Evolutionary conservation across 2,113 vertebrate species (phyloP).

Genomic region (Vombatus ursinus): DNA sequence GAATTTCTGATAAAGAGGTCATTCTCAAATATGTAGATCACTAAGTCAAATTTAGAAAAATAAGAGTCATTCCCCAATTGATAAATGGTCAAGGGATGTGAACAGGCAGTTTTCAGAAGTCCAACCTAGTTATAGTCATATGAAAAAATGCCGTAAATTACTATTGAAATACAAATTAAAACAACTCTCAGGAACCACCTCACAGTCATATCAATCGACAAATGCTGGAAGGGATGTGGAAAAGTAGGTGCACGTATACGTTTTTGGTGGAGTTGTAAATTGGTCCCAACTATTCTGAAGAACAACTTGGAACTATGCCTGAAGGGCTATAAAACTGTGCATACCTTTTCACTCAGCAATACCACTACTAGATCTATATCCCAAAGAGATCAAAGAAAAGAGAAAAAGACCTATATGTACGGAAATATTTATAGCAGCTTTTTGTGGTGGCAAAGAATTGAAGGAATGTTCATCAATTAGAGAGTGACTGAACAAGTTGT

Average conservation of each 20-base stretch:
- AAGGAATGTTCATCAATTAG: neutral
- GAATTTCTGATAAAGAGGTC: neutral
- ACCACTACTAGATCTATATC: neutral
- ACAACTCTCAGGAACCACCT: neutral
- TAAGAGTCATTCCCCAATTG: neutral
- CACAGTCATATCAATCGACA: neutral
- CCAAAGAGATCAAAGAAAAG: neutral
- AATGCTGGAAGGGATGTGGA: neutral
- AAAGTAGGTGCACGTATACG: neutral
- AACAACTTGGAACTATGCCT: neutral
- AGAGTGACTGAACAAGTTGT: neutral
- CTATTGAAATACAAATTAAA: neutral
- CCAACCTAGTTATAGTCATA: neutral
- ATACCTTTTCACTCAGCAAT: neutral
- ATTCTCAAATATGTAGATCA: no score
- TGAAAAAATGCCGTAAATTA: neutral
- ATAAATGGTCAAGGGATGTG: neutral
- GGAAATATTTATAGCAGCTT: neutral
- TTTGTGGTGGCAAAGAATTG: neutral
- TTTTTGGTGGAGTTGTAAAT: neutral
- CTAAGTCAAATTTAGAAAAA: no score
- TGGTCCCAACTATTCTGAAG: neutral
- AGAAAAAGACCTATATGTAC: neutral
- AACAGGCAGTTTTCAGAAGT: neutral
- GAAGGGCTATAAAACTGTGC: neutral